phyloP scores from a whole-genome alignment of 1,140 invertebrate species.

The Zaprionus kolodkinae region DNA sequence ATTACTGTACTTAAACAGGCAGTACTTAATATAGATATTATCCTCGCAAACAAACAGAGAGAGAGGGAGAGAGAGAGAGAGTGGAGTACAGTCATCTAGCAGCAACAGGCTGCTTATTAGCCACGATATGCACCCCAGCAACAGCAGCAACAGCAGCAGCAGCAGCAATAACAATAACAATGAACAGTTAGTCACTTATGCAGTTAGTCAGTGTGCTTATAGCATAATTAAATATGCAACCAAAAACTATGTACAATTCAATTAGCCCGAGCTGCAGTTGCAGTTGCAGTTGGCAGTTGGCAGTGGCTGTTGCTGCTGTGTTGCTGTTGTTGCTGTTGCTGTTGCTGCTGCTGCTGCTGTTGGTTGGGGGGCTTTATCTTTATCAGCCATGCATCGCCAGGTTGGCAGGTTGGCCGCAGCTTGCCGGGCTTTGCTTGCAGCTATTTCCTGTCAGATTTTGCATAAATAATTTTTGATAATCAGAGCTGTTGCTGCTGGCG shows the following conservation, averaged over 20 bases:
- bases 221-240: conserved; percentile 78
- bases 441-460: conserved; percentile 82
- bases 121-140: conserved; percentile 21
- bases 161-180: conserved; percentile 21
- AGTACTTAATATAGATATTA: conserved; percentile 21
- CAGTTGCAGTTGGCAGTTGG: conserved; percentile 37
- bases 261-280: conserved; percentile 56
- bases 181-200: conserved; percentile 18
- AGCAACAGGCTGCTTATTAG: conserved; percentile 25
- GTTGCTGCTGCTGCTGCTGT: conserved; percentile 28
- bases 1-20: conserved; percentile 8
- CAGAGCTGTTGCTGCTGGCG: conserved; percentile 61
- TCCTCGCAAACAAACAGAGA: conserved; percentile 3
- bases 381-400: conserved; percentile 54
- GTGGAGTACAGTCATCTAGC: conserved; percentile 16
- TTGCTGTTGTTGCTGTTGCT: conserved; percentile 23
- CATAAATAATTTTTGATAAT: conserved; percentile 83
- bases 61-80: neutral
- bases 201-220: conserved; percentile 31
- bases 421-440: conserved; percentile 57
- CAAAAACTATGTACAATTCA: conserved; percentile 80
- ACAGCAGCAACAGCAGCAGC: neutral
- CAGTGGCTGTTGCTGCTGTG: conserved; percentile 11
- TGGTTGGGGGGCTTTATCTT: conserved; percentile 39
- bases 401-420: conserved; percentile 30